Conservation (phyloP, 2,113 vertebrate species). For the Penelope pileata region DNA sequence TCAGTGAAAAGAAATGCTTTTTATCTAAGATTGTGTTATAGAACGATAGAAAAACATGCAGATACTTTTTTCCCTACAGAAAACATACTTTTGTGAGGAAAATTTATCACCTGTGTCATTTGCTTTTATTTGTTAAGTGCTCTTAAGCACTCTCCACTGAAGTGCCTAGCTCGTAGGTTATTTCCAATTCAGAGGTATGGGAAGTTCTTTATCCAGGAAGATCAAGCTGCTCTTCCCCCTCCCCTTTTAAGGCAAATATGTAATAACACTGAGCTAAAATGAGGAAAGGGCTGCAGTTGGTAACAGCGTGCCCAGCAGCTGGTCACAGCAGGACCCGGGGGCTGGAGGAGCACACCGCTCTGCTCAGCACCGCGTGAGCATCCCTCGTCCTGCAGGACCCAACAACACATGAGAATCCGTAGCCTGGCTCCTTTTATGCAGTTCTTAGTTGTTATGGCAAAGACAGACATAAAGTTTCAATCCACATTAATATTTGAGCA, state of each 20-base stretch:
- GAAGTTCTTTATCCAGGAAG: background rate
- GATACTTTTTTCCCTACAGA: background rate
- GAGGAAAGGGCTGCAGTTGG: background rate
- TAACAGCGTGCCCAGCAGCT: fast-evolving
- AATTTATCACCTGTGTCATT: background rate
- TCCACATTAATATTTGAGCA: background rate
- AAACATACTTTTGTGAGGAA: background rate
- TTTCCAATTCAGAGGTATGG: background rate
- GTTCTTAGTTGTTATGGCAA: background rate
- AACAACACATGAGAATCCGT: fast-evolving
- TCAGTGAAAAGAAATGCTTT: background rate
- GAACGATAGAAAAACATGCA: background rate
- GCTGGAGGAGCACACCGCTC: background rate
- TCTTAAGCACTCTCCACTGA: background rate
- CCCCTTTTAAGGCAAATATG: background rate
- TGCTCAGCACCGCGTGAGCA: background rate
- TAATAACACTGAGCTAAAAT: background rate
- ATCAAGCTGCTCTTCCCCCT: background rate
- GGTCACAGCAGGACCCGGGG: no score
- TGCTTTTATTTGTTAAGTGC: background rate
- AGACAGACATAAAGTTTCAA: background rate
- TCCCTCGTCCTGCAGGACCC: background rate
- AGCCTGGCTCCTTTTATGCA: background rate
- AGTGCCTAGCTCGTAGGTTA: background rate
- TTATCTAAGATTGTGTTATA: background rate